These are phyloP conservation scores for Matsumyia berberina DNA, from an alignment of 2,888 invertebrate genomes.

Conservation along the genomic window DNA sequence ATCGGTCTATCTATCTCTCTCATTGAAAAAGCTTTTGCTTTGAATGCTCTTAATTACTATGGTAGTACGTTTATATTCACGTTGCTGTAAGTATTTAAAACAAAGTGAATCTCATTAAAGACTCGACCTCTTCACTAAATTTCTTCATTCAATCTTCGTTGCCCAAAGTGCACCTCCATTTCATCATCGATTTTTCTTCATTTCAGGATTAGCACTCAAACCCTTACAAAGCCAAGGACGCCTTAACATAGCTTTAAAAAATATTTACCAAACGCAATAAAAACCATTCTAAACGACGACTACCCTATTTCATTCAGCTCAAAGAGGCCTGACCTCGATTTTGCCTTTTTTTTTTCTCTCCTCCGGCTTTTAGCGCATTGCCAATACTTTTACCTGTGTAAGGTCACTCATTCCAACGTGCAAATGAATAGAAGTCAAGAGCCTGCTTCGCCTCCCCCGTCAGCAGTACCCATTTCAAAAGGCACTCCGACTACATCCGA, in stretches of 20 bases:
- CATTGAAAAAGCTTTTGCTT: no score
- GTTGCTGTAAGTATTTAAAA: no score
- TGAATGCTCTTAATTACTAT: no score
- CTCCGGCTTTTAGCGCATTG: constrained; percentile 15
- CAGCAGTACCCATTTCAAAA: constrained; percentile 47
- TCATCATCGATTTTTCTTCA: background rate
- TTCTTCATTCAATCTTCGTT: background rate
- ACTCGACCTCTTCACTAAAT: no score
- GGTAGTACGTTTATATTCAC: no score
- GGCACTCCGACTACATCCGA: constrained; percentile 45
- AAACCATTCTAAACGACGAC: constrained; percentile 21
- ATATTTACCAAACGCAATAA: constrained; percentile 12
- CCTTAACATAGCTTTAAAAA: background rate
- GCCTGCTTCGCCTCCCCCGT: background rate
- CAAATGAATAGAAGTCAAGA: constrained; percentile 57
- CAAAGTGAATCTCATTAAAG: no score
- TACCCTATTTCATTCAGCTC: constrained; percentile 30
- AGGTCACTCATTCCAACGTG: constrained; percentile 56
- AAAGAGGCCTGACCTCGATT: constrained; percentile 58
- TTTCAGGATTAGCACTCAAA: background rate
- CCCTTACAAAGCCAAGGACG: constrained; percentile 49
- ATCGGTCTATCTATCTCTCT: no score
- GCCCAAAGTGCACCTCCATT: background rate
- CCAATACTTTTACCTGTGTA: constrained; percentile 43
- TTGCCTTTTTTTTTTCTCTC: constrained; percentile 10